A percentile compares a stretch with the other conserved stretches of the same genome.
Evolutionary conservation across 1,140 invertebrate genomes (phyloP).

Genomic region (Cherax destructor): DNA sequence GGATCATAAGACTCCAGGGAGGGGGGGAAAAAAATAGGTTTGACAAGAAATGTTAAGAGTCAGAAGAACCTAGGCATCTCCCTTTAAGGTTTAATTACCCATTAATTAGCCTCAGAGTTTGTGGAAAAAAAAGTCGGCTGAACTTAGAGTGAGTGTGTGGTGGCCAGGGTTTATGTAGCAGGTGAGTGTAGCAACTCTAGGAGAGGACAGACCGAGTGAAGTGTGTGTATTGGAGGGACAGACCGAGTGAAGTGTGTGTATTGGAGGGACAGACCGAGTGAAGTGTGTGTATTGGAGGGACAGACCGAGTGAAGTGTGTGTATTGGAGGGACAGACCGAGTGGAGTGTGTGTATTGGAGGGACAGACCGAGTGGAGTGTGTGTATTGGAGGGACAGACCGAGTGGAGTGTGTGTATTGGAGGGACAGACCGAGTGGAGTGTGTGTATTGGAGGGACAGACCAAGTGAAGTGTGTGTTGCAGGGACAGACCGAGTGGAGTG

Average conservation of each 20-base stretch:
- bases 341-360: too few species aligned
- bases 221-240: too few species aligned
- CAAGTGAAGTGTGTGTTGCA: neutral
- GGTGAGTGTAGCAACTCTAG: neutral
- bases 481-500: neutral
- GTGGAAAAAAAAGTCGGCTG: too few species aligned
- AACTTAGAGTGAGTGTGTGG: too few species aligned
- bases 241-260: neutral
- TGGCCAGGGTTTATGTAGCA: neutral
- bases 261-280: neutral
- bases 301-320: neutral
- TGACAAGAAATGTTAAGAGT: too few species aligned
- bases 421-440: neutral
- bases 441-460: neutral
- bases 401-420: too few species aligned
- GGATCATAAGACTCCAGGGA: too few species aligned
- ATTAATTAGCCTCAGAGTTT: too few species aligned
- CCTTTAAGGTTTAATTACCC: too few species aligned
- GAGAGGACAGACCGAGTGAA: neutral
- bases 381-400: neutral
- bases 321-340: too few species aligned
- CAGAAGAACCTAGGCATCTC: too few species aligned
- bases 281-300: neutral
- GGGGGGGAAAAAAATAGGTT: too few species aligned
- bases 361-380: neutral